Evolutionary conservation across 2,797 vertebrate species (phyloP).

Genomic region (Macropus fuliginosus): DNA sequence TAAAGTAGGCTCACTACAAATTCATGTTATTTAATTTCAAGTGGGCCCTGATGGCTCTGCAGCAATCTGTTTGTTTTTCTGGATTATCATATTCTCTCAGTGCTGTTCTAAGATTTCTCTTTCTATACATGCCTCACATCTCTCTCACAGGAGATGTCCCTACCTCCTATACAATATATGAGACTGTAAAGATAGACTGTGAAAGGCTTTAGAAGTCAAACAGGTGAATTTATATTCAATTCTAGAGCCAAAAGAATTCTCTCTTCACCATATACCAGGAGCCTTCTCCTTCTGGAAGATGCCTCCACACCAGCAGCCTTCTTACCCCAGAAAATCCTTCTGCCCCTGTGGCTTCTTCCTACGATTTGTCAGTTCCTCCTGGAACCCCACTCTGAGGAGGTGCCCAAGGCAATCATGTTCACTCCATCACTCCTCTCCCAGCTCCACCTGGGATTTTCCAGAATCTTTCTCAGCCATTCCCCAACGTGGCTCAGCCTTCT

Average conservation of each 20-base stretch:
- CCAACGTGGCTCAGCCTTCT: background rate
- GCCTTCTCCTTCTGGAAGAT: background rate
- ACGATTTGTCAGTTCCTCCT: background rate
- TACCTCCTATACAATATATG: background rate
- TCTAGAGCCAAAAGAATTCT: background rate
- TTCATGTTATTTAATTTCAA: background rate
- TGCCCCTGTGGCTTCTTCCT: background rate
- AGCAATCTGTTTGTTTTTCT: background rate
- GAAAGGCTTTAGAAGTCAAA: background rate
- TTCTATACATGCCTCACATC: background rate
- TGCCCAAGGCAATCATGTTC: background rate
- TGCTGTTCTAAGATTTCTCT: background rate
- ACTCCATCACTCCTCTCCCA: background rate
- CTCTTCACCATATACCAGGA: background rate
- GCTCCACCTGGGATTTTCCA: background rate
- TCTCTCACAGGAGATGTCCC: background rate
- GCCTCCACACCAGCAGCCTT: background rate
- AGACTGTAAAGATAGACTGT: background rate
- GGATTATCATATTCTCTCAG: background rate
- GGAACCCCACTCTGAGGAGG: background rate
- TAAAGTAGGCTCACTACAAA: background rate
- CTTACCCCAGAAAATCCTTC: background rate
- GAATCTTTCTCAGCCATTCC: too few species aligned
- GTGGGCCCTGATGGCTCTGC: background rate
- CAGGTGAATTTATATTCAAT: background rate